Base-by-base conservation (phyloP, 2,113 vertebrate species). In the Lasiurus cinereus region DNA sequence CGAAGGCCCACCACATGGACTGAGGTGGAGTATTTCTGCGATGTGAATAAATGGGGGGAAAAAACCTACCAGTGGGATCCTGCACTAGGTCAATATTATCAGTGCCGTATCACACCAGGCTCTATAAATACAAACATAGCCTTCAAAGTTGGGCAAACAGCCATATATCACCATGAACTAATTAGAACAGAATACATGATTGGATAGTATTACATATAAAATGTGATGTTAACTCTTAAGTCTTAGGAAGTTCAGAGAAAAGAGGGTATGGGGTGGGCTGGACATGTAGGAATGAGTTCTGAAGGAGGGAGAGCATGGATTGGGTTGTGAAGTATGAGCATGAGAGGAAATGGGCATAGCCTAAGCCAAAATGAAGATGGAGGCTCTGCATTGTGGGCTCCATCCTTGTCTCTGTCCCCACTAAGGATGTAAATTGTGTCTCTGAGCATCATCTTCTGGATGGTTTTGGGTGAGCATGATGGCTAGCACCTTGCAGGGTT, bases 1-100 rank as follows among this genome's bases (percentile, higher is more conserved):
- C 8, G 54, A 33, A 8, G 0, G 5, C 1, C 1, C 31, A 16
- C 18, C 21, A 27, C 3, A 22, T 0, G 0, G 56, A 11, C 7
- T 14, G 21, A 36, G 21, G 7, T 4, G 5, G 21, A 27, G 48
- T 15, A 14, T 4, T 29, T 24, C 16, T 5, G 22, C 1, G 10
- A 22, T 16, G 0, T 14, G 2, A 46, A 19, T 10, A 4, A 6
- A 13, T 2, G 5, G 31, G 29, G 33, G 31, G 72, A 11, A 21
- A 50, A 52, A 18, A 4, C 8, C 33, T 31, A 15, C 27, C 5
- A 3, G 43, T 1, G 13, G 2, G 39, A 3, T 0, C 43, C 24
- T 48, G 52, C 54, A 2, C 8, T 15, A 13, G 24, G 8, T 50
- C 50, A 7, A 4, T 6, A 19, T n/a, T 3, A 16, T 9, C 22